These are phyloP conservation scores for Morone saxatilis DNA, from an alignment of 2,113 vertebrate genomes.

Conservation along the genomic window DNA sequence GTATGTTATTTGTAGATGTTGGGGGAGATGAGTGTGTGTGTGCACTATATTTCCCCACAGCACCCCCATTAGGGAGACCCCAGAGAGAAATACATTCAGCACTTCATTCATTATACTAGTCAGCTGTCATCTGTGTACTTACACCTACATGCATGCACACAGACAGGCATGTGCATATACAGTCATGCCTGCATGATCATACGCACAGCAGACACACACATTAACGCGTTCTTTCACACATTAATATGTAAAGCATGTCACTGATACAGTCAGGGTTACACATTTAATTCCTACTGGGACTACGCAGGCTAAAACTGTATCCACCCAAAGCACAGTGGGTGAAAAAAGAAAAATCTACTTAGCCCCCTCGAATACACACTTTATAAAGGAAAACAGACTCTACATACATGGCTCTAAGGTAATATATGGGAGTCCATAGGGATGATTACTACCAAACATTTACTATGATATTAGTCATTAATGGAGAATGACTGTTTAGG, in stretches of 20 bases:
- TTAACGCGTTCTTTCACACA: constrained; percentile 22
- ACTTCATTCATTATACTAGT: constrained; percentile 75
- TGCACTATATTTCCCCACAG: constrained; percentile 61
- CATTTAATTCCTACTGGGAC: constrained; percentile 26
- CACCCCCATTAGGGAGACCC: constrained; percentile 67
- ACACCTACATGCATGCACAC: constrained; percentile 30
- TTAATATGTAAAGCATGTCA: constrained; percentile 54
- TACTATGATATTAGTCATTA: not conserved
- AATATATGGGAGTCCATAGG: too few relatives aligned
- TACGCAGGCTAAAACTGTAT: constrained; percentile 18
- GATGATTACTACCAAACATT: not conserved
- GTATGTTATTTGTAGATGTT: constrained; percentile 49
- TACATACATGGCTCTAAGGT: too few relatives aligned
- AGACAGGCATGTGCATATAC: constrained; percentile 28
- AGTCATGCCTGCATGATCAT: constrained; percentile 19
- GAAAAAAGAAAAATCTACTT: not conserved
- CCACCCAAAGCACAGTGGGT: constrained; percentile 15
- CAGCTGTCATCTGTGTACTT: constrained; percentile 66
- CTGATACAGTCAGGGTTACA: constrained; percentile 45
- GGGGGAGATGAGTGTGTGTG: constrained; percentile 31
- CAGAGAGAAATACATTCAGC: constrained; percentile 74
- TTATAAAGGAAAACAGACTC: constrained; percentile 12
- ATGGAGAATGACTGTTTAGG: too few relatives aligned
- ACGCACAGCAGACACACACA: constrained; percentile 19
- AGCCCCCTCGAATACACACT: not conserved